These are phyloP conservation scores for Gila robusta DNA, from an alignment of 2,797 vertebrate genomes.

Conservation along the genomic window DNA sequence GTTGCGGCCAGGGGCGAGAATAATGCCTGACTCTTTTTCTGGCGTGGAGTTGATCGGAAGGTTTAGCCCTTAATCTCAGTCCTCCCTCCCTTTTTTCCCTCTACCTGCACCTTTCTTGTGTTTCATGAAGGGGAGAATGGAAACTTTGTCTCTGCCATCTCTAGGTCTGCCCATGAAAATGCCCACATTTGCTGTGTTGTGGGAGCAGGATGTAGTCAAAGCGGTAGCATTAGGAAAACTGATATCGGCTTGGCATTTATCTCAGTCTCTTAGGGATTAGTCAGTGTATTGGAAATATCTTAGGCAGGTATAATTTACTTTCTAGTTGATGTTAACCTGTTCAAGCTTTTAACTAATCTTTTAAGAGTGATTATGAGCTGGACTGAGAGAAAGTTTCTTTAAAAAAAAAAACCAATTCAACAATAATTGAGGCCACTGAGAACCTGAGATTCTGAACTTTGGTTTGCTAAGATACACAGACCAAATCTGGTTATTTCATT, in stretches of 20 bases:
- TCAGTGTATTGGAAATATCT: constrained; percentile 36
- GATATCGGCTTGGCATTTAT: constrained; percentile 45
- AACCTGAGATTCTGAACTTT: no score
- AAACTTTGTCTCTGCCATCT: constrained; percentile 42
- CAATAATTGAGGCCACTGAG: background rate
- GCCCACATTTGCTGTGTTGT: constrained; percentile 22
- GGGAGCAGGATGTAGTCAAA: constrained; percentile 21
- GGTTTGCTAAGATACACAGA: background rate
- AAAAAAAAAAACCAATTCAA: no score
- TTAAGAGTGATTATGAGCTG: constrained; percentile 33
- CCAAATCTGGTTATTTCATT: constrained; percentile 5
- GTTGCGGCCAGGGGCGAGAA: constrained; percentile 43
- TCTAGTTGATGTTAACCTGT: constrained; percentile 53
- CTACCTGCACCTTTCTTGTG: constrained; percentile 29
- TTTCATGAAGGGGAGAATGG: constrained; percentile 35
- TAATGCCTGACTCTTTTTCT: constrained; percentile 39
- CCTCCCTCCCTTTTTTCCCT: background rate
- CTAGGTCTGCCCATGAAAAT: constrained; percentile 47
- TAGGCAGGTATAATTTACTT: constrained; percentile 46
- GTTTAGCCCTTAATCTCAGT: constrained; percentile 36
- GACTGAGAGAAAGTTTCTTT: constrained; percentile 37
- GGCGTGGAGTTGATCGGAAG: constrained; percentile 17
- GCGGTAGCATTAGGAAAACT: constrained; percentile 37
- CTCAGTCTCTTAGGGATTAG: constrained; percentile 43
- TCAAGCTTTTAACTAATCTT: constrained; percentile 41